Evolutionary conservation across 2,113 vertebrate species (phyloP).

Genomic region (Brienomyrus longianalis): DNA sequence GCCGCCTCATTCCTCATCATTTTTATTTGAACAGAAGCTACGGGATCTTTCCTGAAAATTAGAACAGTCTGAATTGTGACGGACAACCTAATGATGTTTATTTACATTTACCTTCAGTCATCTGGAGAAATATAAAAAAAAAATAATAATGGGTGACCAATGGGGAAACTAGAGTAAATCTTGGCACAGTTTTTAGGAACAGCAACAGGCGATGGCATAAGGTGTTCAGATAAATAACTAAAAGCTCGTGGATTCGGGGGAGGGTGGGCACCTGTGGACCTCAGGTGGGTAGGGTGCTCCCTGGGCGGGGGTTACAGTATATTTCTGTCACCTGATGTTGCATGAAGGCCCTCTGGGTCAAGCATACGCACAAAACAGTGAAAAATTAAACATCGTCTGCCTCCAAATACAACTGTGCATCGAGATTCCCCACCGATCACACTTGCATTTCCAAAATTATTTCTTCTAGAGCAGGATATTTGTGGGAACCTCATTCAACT

Average conservation of each 20-base stretch:
- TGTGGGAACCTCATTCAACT: background rate
- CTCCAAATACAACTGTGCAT: background rate
- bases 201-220: background rate
- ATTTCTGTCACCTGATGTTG: background rate
- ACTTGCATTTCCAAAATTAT: background rate
- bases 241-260: background rate
- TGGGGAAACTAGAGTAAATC: background rate
- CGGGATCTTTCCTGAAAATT: background rate
- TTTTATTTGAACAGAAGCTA: background rate
- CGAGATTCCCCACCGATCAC: background rate
- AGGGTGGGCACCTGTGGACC: background rate
- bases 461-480: background rate
- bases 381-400: background rate
- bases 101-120: background rate
- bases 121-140: background rate
- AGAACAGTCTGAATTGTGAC: background rate
- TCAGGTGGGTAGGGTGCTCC: background rate
- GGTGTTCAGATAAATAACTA: background rate
- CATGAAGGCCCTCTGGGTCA: background rate
- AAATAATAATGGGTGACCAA: background rate
- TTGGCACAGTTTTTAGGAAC: background rate
- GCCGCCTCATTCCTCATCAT: background rate
- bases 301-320: background rate
- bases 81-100: background rate
- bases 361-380: background rate